A percentile compares a stretch with the other conserved stretches of the same genome.
phyloP scores from a whole-genome alignment of 2,888 invertebrate species.

The Eupithecia tripunctaria region DNA sequence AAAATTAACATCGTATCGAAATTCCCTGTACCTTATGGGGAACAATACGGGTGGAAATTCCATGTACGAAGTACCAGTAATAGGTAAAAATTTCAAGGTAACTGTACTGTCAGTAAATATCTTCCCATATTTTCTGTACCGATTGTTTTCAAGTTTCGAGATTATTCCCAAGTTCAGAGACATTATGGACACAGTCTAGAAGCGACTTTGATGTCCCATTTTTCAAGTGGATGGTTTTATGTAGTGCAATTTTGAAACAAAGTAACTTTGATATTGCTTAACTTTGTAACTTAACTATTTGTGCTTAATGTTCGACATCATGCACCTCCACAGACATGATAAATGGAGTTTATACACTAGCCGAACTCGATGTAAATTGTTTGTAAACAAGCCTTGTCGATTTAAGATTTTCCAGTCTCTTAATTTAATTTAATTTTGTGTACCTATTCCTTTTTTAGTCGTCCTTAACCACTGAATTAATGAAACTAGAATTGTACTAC shows the following conservation, averaged over 20 bases:
- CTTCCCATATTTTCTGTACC: neutral
- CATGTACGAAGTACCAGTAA: neutral
- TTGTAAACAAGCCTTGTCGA: no score
- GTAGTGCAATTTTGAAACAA: constrained; percentile 17
- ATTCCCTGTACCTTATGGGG: neutral
- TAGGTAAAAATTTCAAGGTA: neutral
- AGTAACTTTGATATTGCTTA: constrained; percentile 4
- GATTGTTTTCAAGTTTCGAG: constrained; percentile 38
- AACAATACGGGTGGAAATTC: neutral
- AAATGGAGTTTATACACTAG: neutral
- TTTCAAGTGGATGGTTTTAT: constrained; percentile 42
- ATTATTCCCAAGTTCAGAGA: constrained; percentile 36
- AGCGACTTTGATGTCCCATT: constrained; percentile 26
- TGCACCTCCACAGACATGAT: neutral
- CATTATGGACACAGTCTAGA: constrained; percentile 35
- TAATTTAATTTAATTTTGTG: no score
- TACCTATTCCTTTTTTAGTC: no score
- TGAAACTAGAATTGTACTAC: no score
- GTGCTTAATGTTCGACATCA: neutral
- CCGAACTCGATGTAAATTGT: no score
- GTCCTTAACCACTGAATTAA: no score
- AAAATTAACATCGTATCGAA: neutral
- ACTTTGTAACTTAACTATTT: constrained; percentile 2
- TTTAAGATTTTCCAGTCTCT: no score
- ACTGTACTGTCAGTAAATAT: neutral